Evolutionary conservation across 2,113 vertebrate genomes (phyloP), one percentile per base, ranked within the genome.

Genomic region (Ginglymostoma cirratum): DNA sequence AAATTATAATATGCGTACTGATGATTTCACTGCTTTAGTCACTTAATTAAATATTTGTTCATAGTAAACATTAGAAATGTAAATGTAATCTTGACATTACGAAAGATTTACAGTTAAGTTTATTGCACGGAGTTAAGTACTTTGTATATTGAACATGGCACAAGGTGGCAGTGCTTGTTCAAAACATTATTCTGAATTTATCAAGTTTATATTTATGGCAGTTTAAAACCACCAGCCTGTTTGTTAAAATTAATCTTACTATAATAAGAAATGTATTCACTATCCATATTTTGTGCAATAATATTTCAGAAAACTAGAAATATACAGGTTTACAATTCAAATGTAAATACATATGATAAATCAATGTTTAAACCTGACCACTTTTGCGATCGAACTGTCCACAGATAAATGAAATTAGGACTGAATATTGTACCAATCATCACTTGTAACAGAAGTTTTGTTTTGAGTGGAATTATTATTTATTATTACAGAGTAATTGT

Each of bases 91-190:
- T 80, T 89, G 86, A 27, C 55, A 5, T 61, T 90, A 15, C 52
- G 27, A n/a, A 90, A 5, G 80, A 30, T 76, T 76, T n/a, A 76
- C 1, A 52, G 45, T 7, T 24, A 38, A n/a, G 52, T 14, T 14
- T 65, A 38, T 89, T 89, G 14, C 87, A 48, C 66, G 66, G 27
- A 38, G 61, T 67, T 67, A 65, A 93, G n/a, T 66, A 21, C 55
- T 65, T 70, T 90, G 38, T 30, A 90, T 90, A 48, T 34, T 94
- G 66, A 94, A 69, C 19, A 45, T 94, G 24, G 52, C 94, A 72
- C 94, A 72, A 76, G 94, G 27, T 72, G 94, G 94, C 94, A 95
- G 94, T 45, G 30, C 93, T 34, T 95, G 67, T 34, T 95, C 69
- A 95, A 34, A 72, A 52, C 42, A 95, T 95, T 30, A 1, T 70